These are phyloP conservation scores for Lepidocyrtoides sp. DNA, from an alignment of 2,888 invertebrate species.

Conservation along the genomic window DNA sequence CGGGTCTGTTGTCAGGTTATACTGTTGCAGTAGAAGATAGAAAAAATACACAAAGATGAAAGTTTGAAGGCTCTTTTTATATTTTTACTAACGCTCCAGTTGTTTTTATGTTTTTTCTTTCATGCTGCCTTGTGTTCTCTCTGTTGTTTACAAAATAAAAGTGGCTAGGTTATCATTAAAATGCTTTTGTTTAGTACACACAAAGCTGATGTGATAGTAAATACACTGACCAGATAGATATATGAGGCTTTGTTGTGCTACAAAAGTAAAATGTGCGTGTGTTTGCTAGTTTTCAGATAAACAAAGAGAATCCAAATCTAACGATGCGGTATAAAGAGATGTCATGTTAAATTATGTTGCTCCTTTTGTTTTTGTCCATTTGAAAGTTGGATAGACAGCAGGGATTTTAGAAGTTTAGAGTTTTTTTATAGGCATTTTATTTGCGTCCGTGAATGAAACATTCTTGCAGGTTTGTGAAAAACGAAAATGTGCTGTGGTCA, in stretches of 20 bases:
- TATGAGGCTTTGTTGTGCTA: no score
- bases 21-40: neutral
- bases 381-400: no score
- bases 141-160: neutral
- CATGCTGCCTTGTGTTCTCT: neutral
- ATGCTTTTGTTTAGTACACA: no score
- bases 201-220: no score
- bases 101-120: slow-evolving; percentile 50
- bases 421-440: no score
- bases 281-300: neutral
- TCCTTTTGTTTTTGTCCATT: neutral
- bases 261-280: slow-evolving; percentile 5
- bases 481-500: no score
- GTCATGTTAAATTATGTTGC: neutral
- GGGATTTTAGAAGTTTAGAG: no score
- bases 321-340: neutral
- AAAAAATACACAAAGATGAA: slow-evolving; percentile 37
- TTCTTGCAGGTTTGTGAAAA: no score
- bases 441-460: no score
- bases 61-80: slow-evolving; percentile 1
- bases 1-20: neutral
- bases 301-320: neutral
- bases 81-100: slow-evolving; percentile 64
- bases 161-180: no score
- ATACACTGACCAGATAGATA: neutral